Percentiles rank a stretch among this genome's conserved stretches.
Evolutionary conservation across 1,140 invertebrate species (phyloP).

Genomic region (Brachionus rotundiformis): DNA sequence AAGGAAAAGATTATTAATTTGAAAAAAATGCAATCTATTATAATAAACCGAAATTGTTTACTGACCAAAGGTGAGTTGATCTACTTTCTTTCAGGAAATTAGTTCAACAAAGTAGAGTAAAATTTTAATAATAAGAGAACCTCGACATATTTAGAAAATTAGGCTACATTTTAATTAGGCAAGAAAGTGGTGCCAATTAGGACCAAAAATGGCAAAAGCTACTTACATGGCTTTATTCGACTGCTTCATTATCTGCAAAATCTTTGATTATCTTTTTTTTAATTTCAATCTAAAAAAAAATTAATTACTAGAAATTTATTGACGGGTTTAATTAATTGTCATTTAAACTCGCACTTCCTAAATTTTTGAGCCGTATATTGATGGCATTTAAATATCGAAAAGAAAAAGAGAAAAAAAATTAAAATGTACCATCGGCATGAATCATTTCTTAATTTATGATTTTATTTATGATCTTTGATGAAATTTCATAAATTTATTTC

Average conservation of each 20-base stretch:
- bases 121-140: neutral
- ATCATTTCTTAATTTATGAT: neutral
- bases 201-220: no score
- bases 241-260: neutral
- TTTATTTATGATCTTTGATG: constrained; percentile 1
- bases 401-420: no score
- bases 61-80: neutral
- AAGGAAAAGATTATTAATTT: no score
- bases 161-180: neutral
- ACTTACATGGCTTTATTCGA: neutral
- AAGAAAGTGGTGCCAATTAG: neutral
- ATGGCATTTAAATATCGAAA: no score
- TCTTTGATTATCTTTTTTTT: no score
- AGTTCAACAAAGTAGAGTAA: neutral
- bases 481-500: neutral
- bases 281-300: neutral
- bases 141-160: neutral
- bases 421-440: neutral
- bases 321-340: neutral
- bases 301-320: neutral
- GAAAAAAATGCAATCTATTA: no score
- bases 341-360: neutral
- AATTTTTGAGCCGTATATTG: no score
- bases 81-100: neutral
- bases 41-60: neutral